These are phyloP conservation scores for Tortrix viridana DNA, from an alignment of 2,888 invertebrate species.

Conservation along the genomic window DNA sequence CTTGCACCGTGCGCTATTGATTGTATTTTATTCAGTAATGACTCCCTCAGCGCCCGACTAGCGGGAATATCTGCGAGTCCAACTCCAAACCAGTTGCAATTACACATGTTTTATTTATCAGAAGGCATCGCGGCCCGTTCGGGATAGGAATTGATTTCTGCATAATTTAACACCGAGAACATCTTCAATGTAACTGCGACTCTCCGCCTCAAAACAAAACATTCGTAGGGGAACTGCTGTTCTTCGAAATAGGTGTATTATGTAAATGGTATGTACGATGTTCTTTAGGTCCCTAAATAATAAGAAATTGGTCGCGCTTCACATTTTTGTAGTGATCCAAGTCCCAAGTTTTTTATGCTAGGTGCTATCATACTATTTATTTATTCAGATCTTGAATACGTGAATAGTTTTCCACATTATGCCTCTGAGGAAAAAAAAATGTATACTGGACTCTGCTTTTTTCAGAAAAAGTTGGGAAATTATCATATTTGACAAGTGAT, in stretches of 20 bases:
- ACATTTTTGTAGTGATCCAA: background rate
- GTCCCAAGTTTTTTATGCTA: background rate
- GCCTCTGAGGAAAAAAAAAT: no score
- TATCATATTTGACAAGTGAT: constrained; percentile 10
- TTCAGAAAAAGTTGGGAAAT: background rate
- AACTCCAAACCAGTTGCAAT: constrained; percentile 68
- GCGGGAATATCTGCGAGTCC: constrained; percentile 49
- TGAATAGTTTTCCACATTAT: no score
- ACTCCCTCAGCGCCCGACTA: constrained; percentile 1
- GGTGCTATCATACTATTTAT: no score
- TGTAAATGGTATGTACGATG: constrained; percentile 47
- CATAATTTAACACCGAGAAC: constrained; percentile 82
- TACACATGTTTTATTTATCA: constrained; percentile 81
- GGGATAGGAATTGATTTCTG: constrained; percentile 82
- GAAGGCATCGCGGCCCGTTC: constrained; percentile 63
- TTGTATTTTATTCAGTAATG: constrained; percentile 22
- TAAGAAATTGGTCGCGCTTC: background rate
- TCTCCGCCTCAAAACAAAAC: constrained; percentile 78
- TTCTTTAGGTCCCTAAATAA: constrained; percentile 11
- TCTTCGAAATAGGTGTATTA: constrained; percentile 71
- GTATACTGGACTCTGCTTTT: no score
- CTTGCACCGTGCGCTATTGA: background rate
- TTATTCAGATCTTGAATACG: no score
- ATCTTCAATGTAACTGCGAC: constrained; percentile 67
- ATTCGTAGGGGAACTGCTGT: constrained; percentile 75